Evolutionary conservation across 2,888 invertebrate genomes (phyloP), one percentile per base, ranked within the genome.

Genomic region (Formica aserva): DNA sequence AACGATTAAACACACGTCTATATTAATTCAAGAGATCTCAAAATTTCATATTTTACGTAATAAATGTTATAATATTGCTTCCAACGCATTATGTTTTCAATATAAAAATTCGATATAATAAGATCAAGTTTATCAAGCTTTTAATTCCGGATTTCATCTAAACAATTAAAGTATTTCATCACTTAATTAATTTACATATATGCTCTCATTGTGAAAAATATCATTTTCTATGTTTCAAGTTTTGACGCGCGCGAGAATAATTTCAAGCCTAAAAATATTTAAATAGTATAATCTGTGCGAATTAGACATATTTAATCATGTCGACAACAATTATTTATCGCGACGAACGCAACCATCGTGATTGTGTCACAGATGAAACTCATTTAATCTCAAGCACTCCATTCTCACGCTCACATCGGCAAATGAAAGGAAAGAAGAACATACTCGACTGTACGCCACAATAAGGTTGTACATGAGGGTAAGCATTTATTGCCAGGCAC

Each of bases 401-500:
- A 38, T 11, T 74, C 72, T 48, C 55, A 41, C 32, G 18, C n/a
- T 52, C n/a, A n/a, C 41, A 32, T 57, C 38, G 45, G 45, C 38
- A 2, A 29, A 26, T 22, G n/a, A 18, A 67, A 80, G 48, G 52
- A 72, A 48, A 74, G n/a, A 41, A 81, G 65, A 62, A 80, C 35
- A 66, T 32, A 80, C 74, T 84, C 65, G 83, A 80, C 45, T 35
- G 48, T 66, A 65, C n/a, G 57, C 5, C 60, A 38, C 66, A 57
- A 35, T 65, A 74, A 72, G 72, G 29, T 67, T 66, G 41, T 55
- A 48, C 66, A 80, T 60, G 60, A 84, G 83, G 80, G 60, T 48
- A 66, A 62, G 66, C 72, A 60, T 72, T 84, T 84, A 83, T 83
- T 83, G 78, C 80, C 80, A 66, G 74, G 80, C 83, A 80, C 83